These are phyloP conservation scores for Drosophila arizonae DNA, from an alignment of 1,140 invertebrate species.

Conservation along the genomic window DNA sequence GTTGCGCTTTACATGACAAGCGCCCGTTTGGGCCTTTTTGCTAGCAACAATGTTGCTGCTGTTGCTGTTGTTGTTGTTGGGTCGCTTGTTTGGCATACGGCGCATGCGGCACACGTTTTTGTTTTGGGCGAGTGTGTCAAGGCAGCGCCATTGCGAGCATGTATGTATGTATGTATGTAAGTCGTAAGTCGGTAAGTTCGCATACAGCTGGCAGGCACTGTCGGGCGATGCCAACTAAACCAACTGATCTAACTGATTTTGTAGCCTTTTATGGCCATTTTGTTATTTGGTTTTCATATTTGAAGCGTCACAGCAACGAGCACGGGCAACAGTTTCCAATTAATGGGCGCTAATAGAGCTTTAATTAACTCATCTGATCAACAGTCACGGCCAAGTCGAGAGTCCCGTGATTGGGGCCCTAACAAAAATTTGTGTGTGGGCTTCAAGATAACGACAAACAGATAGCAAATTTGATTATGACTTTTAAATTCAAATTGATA, in stretches of 20 bases:
- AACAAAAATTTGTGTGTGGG: neutral
- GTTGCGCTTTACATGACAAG: conserved; percentile 48
- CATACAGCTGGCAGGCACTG: conserved; percentile 21
- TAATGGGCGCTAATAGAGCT: conserved; percentile 68
- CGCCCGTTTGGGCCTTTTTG: conserved; percentile 52
- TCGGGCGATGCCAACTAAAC: conserved; percentile 2
- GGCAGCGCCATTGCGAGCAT: conserved; percentile 29
- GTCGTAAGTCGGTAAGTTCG: conserved; percentile 10
- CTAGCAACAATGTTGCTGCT: conserved; percentile 18
- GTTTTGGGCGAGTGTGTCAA: conserved; percentile 75
- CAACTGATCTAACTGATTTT: conserved; percentile 22
- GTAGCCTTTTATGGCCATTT: conserved; percentile 69
- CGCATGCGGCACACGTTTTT: conserved; percentile 67
- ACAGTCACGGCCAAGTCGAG: conserved; percentile 46
- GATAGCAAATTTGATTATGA: too few relatives aligned
- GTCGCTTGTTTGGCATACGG: conserved; percentile 37
- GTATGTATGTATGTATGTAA: neutral
- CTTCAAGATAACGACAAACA: too few relatives aligned
- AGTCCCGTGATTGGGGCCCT: conserved; percentile 17
- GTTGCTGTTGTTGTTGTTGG: conserved; percentile 20
- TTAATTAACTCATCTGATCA: conserved; percentile 36
- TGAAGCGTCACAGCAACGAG: conserved; percentile 9
- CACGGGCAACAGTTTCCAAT: conserved; percentile 24
- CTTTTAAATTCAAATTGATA: neutral
- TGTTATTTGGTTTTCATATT: conserved; percentile 65